These are phyloP conservation scores for Mesochorus sp. DNA, from an alignment of 2,888 invertebrate genomes.

Conservation along the genomic window DNA sequence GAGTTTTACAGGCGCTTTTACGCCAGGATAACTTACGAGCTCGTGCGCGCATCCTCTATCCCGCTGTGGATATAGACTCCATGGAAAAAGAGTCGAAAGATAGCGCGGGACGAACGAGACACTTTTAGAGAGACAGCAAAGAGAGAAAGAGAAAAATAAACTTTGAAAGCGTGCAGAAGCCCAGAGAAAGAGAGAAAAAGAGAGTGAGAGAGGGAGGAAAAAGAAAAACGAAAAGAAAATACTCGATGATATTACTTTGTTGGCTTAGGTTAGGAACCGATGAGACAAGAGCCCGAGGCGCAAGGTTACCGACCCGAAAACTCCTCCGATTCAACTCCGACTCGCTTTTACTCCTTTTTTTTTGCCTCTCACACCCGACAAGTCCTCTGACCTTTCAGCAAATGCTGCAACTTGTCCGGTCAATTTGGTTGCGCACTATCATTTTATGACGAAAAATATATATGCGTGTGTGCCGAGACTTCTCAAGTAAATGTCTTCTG, in stretches of 20 bases:
- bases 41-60: constrained; percentile 57
- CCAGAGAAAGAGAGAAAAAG: not conserved
- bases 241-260: constrained; percentile 71
- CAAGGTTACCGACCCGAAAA: constrained; percentile 71
- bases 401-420: not conserved
- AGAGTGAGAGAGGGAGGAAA: constrained; percentile 49
- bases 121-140: not conserved
- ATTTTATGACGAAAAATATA: not conserved
- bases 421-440: not conserved
- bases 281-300: constrained; percentile 52
- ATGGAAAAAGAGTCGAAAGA: constrained; percentile 58
- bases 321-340: constrained; percentile 54
- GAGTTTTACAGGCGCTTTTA: constrained; percentile 71
- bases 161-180: too few relatives aligned
- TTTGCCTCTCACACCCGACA: not conserved
- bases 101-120: constrained; percentile 45
- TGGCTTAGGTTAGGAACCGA: constrained; percentile 73
- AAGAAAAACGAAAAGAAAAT: constrained; percentile 35
- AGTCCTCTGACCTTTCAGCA: constrained; percentile 7
- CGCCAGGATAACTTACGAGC: constrained; percentile 72
- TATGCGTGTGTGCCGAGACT: too few relatives aligned
- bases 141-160: constrained; percentile 30
- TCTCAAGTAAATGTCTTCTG: too few relatives aligned
- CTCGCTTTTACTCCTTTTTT: constrained; percentile 60
- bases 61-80: not conserved